Evolutionary conservation across 2,113 vertebrate genomes (phyloP).

Genomic region (Perca flavescens): DNA sequence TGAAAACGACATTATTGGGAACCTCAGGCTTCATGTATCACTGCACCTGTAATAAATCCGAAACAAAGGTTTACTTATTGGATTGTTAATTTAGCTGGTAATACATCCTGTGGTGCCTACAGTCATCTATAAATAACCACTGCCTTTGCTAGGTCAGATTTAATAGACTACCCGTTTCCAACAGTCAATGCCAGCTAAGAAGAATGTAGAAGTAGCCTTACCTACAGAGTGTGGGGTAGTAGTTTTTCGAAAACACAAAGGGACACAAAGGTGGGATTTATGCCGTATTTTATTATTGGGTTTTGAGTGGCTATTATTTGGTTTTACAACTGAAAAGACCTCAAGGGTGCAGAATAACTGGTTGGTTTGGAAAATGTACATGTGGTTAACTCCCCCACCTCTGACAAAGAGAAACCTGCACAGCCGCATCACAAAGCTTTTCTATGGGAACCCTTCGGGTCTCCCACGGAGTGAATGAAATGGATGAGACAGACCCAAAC

Average conservation of each 20-base stretch:
- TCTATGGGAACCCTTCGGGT: not conserved
- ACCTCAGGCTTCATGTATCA: conserved; percentile 35
- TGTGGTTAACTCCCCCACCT: not conserved
- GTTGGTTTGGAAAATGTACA: not conserved
- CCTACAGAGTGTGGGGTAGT: not conserved
- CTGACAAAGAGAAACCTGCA: not conserved
- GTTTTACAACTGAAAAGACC: not conserved
- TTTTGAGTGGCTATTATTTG: not conserved
- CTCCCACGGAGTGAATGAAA: not conserved
- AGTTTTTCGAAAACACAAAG: not conserved
- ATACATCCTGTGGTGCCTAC: conserved; percentile 36
- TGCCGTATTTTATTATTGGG: not conserved
- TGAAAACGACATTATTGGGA: conserved; percentile 50
- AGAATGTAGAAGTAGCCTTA: not conserved
- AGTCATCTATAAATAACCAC: conserved; percentile 27
- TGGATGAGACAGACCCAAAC: not conserved
- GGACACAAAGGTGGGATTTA: not conserved
- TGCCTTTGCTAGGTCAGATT: conserved; percentile 22
- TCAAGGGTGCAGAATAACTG: not conserved
- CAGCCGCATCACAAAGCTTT: not conserved
- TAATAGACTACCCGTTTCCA: conserved; percentile 23
- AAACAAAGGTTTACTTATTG: conserved; percentile 49
- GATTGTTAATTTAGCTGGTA: conserved; percentile 43
- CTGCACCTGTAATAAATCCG: conserved; percentile 52
- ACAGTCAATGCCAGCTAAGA: conserved; percentile 5